Conservation (phyloP, 2,797 vertebrate species). For the Leptodactylus fallax region DNA sequence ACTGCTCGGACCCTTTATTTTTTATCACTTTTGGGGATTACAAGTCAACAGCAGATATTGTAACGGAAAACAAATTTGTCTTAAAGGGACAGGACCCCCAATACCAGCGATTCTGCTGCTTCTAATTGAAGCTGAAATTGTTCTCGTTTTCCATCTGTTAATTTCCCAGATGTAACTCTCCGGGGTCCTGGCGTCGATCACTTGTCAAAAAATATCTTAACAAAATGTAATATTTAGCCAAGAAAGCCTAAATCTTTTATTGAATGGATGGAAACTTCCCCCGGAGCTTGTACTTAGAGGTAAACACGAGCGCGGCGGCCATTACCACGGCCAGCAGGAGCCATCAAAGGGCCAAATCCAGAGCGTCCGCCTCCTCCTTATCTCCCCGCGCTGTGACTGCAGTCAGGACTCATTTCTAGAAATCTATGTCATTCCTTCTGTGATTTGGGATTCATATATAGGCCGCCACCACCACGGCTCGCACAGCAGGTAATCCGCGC, state of each 20-base stretch:
- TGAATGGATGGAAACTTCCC: too few relatives aligned
- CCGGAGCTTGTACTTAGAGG: background rate
- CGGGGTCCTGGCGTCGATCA: background rate
- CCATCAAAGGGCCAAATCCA: conserved; percentile 46
- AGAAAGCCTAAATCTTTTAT: background rate
- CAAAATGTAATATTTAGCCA: background rate
- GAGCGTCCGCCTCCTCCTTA: conserved; percentile 68
- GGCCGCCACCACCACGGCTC: too few relatives aligned
- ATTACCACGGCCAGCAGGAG: background rate
- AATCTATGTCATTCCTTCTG: conserved; percentile 94
- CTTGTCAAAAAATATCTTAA: background rate
- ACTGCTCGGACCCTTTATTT: too few relatives aligned
- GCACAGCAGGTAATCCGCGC: conserved; percentile 69
- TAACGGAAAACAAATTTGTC: background rate
- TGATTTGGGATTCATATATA: conserved; percentile 87
- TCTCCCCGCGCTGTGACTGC: conserved; percentile 75
- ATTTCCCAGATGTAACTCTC: background rate
- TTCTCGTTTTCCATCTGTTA: conserved; percentile 12
- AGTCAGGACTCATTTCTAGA: conserved; percentile 85
- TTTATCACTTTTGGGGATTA: too few relatives aligned
- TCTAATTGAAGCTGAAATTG: background rate
- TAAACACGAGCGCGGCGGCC: conserved; percentile 47
- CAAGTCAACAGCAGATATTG: background rate
- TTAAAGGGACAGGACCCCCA: background rate
- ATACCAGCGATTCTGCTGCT: background rate